Conservation (phyloP, 2,888 invertebrate species). For the Diarsia brunnea region DNA sequence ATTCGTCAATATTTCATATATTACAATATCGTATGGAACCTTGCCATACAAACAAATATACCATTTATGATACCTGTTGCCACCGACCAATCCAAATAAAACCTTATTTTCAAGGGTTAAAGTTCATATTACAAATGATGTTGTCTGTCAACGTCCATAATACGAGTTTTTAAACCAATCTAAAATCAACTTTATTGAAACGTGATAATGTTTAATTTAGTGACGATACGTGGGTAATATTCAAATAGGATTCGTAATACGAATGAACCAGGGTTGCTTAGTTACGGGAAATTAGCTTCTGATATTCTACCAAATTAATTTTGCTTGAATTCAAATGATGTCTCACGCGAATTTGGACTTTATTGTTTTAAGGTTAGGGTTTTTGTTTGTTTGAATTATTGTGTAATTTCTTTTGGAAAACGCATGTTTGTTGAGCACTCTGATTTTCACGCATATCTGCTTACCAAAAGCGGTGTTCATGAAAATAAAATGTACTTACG, state of each 20-base stretch:
- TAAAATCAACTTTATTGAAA: slow-evolving; percentile 53
- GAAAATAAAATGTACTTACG: slow-evolving; percentile 28
- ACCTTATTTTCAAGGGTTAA: slow-evolving; percentile 34
- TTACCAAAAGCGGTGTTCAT: slow-evolving; percentile 35
- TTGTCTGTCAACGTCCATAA: slow-evolving; percentile 9
- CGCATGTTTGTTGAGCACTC: slow-evolving; percentile 45
- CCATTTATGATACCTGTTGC: slow-evolving; percentile 55
- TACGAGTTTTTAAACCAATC: slow-evolving; percentile 15
- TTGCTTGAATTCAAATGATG: slow-evolving; percentile 25
- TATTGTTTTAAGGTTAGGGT: neutral
- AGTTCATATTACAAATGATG: slow-evolving; percentile 20
- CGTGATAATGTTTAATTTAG: slow-evolving; percentile 53
- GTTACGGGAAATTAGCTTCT: slow-evolving; percentile 74
- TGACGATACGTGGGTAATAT: slow-evolving; percentile 44
- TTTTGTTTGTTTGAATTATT: slow-evolving; percentile 19
- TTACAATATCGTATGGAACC: slow-evolving; percentile 42
- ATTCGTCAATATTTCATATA: slow-evolving; percentile 49
- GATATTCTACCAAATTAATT: slow-evolving; percentile 51
- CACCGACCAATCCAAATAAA: slow-evolving; percentile 31
- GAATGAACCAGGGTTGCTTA: slow-evolving; percentile 76
- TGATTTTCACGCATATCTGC: slow-evolving; percentile 50
- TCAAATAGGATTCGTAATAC: slow-evolving; percentile 57
- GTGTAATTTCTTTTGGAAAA: slow-evolving; percentile 44
- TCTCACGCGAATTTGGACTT: slow-evolving; percentile 25
- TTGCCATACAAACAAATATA: slow-evolving; percentile 45